Evolutionary conservation across 2,797 vertebrate genomes (phyloP), one percentile per base, ranked within the genome.

Genomic region (Anabas testudineus): DNA sequence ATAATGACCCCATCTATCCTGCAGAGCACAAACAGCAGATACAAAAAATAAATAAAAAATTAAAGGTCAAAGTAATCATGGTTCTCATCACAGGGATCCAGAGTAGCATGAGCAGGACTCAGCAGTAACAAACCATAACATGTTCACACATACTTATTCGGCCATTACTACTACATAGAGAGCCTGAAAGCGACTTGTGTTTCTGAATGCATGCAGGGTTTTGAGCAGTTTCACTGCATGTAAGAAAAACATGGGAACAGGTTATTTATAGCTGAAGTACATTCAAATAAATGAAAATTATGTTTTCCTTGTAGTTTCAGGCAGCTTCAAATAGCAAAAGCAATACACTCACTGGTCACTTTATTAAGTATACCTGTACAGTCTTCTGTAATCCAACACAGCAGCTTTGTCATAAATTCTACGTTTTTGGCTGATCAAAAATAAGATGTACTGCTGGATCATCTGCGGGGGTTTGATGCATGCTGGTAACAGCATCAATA

Each of bases 11-110:
- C 8, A n/a, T 66, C 28, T 67, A 37, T 62, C 52, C 49, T 67
- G 61, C 52, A 74, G 39, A 74, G 45, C 24, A 14, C 48, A 71
- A 37, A 47, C n/a, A 48, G 63, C 57, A 54, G 52, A 41, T 58
- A 66, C 48, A 30, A 75, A 59, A 64, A 18, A n/a, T n/a, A 19
- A 52, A 26, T 49, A 16, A 28, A 52, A 66, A 70, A 75, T 53
- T 18, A 53, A 83, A 84, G 71, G 74, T 79, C 72, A 79, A 67
- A 67, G 63, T 77, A 74, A 82, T 82, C 73, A 76, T 24, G 30
- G 57, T 22, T 61, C 37, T 74, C 19, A 7, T 76, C 10, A 21
- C 51, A 58, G 49, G 66, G 49, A 63, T 73, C 55, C 47, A 51
- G 28, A 30, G 59, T 19, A 54, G 48, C 12, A 49, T 28, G 37